Evolutionary conservation across 2,888 invertebrate genomes (phyloP).

Genomic region (Melinopterus prodromus): DNA sequence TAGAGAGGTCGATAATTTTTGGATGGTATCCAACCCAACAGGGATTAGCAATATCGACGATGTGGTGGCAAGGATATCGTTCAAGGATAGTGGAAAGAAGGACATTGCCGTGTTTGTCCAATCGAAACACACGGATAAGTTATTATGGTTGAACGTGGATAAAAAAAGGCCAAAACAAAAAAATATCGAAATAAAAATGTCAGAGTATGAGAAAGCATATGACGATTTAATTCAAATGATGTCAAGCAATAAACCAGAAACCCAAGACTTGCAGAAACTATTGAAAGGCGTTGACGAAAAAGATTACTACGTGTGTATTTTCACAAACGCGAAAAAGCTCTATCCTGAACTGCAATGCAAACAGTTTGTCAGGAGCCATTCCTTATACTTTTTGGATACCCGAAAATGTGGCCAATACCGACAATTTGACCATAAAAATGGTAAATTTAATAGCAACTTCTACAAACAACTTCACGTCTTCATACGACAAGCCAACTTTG

Average conservation of each 20-base stretch:
- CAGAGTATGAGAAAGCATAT: background rate
- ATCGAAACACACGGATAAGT: background rate
- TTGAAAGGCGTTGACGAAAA: background rate
- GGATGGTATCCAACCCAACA: background rate
- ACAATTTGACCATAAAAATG: background rate
- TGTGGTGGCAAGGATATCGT: background rate
- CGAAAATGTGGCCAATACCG: background rate
- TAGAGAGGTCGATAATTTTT: background rate
- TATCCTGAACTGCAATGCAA: background rate
- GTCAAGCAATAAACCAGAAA: background rate
- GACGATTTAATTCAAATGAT: background rate
- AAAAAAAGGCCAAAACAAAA: background rate
- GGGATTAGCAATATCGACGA: background rate
- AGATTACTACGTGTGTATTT: background rate
- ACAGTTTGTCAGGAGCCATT: background rate
- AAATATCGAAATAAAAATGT: background rate
- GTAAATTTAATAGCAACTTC: background rate
- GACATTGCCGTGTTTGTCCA: background rate
- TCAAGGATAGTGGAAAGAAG: background rate
- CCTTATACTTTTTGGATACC: background rate
- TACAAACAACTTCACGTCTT: background rate
- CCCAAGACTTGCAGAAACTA: background rate
- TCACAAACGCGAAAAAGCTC: background rate
- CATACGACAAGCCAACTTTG: background rate
- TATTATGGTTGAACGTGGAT: background rate